phyloP scores from a whole-genome alignment of 2,888 invertebrate genomes.

The Tyria jacobaeae region DNA sequence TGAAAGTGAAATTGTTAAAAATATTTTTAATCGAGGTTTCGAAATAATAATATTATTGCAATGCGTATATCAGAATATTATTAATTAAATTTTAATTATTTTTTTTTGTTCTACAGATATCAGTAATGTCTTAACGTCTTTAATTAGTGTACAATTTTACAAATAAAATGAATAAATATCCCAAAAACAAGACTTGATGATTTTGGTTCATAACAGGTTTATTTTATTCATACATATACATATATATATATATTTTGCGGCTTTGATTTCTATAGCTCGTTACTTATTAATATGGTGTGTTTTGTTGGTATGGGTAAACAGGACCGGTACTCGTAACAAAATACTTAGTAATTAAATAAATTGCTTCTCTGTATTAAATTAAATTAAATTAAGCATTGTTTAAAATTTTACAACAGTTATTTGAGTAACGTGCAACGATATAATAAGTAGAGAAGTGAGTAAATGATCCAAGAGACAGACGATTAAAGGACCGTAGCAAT shows the following conservation, averaged over 20 bases:
- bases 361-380: constrained; percentile 4
- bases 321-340: not conserved
- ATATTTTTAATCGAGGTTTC: not conserved
- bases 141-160: no score
- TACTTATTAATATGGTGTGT: no score
- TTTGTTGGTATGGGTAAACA: not conserved
- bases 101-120: not conserved
- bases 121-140: not conserved
- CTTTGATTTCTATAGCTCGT: not conserved
- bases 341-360: not conserved
- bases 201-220: not conserved
- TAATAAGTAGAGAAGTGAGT: constrained; percentile 41
- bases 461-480: constrained; percentile 74
- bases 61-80: not conserved
- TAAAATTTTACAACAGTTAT: constrained; percentile 16
- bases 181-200: no score
- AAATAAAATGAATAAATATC: no score
- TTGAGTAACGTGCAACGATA: constrained; percentile 22
- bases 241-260: not conserved
- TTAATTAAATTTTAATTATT: no score
- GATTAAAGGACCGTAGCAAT: constrained; percentile 71
- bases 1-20: not conserved
- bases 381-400: constrained; percentile 8
- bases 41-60: not conserved
- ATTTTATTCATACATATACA: not conserved